Evolutionary conservation across 1,140 invertebrate genomes (phyloP).

Genomic region (Penaeus japonicus): DNA sequence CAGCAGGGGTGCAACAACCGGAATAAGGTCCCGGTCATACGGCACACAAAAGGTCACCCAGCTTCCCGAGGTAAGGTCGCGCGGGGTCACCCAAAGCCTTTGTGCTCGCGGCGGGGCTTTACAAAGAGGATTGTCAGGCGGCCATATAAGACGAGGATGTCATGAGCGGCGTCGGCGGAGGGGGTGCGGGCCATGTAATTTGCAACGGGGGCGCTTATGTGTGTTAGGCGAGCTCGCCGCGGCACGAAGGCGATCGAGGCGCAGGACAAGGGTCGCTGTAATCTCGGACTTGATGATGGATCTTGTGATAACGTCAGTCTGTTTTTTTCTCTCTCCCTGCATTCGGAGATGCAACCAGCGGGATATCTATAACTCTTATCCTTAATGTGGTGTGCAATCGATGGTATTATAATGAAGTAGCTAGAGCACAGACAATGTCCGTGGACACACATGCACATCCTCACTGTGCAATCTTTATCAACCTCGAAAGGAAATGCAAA

Average conservation of each 20-base stretch:
- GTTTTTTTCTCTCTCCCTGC: no score
- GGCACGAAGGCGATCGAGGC: background rate
- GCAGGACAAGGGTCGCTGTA: background rate
- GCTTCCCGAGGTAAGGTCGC: slow-evolving; percentile 31
- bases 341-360: no score
- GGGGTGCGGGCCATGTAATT: slow-evolving; percentile 36
- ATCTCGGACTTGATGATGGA: no score
- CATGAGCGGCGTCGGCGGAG: slow-evolving; percentile 37
- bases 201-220: background rate
- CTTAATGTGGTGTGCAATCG: no score
- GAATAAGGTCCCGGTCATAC: slow-evolving; percentile 43
- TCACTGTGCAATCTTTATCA: no score
- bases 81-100: slow-evolving; percentile 37
- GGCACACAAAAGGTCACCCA: slow-evolving; percentile 47
- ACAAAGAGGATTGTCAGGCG: slow-evolving; percentile 40
- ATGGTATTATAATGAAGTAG: no score
- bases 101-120: slow-evolving; percentile 27
- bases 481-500: no score
- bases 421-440: no score
- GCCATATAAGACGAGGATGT: slow-evolving; percentile 40
- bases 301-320: no score
- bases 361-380: no score
- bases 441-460: no score
- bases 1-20: slow-evolving; percentile 45
- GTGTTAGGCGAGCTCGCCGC: background rate